Percentiles rank a stretch among this genome's conserved stretches.
Conservation (phyloP, 2,797 vertebrate species). For the Rhyacichthys aspro region DNA sequence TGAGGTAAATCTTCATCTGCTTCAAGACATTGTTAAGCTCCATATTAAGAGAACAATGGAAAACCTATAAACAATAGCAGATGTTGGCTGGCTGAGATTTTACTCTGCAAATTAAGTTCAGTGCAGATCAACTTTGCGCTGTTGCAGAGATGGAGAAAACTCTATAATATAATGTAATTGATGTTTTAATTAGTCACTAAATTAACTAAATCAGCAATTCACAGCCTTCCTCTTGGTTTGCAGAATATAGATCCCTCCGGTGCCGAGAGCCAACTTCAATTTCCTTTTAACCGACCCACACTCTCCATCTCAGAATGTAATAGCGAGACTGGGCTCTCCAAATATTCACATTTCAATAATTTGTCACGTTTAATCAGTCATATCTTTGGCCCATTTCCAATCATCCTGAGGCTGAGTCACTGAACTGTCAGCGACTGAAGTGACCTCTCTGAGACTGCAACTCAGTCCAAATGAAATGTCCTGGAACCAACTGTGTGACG, state of each 20-base stretch:
- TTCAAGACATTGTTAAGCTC: neutral
- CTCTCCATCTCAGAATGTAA: neutral
- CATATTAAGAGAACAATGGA: neutral
- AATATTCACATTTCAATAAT: neutral
- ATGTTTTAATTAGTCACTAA: slow-evolving; percentile 47
- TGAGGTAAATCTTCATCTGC: neutral
- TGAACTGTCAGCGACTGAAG: neutral
- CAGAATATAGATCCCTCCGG: slow-evolving; percentile 31
- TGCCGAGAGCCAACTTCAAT: slow-evolving; percentile 6
- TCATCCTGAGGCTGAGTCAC: neutral
- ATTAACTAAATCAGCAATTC: slow-evolving; percentile 33
- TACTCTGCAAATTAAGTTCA: slow-evolving; percentile 1
- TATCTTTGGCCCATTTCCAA: slow-evolving; percentile 37
- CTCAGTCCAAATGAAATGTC: neutral
- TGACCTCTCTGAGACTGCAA: neutral
- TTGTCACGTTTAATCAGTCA: slow-evolving; percentile 8
- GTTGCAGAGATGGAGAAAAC: slow-evolving; percentile 4
- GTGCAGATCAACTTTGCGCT: slow-evolving; percentile 1
- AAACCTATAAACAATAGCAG: slow-evolving; percentile 5
- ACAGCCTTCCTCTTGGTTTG: slow-evolving; percentile 2
- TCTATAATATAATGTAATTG: slow-evolving; percentile 14
- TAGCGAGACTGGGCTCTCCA: neutral
- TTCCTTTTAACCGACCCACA: neutral
- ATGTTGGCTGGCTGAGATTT: neutral
- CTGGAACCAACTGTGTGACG: no score